These are phyloP conservation scores for Rhincodon typus DNA, from an alignment of 2,797 vertebrate genomes.

Conservation along the genomic window DNA sequence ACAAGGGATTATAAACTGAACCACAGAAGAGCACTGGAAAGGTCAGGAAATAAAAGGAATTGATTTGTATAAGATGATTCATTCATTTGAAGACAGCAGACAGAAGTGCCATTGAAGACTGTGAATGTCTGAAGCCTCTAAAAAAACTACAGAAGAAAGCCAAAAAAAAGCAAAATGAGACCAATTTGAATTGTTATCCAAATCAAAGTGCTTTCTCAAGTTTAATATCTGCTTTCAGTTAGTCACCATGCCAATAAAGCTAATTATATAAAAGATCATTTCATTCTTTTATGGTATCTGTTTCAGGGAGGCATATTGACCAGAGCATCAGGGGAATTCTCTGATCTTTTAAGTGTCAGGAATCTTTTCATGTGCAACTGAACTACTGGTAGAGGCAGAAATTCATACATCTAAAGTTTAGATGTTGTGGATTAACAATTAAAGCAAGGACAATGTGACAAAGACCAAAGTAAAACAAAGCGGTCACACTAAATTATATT, in stretches of 20 bases:
- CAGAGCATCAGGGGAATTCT: background rate
- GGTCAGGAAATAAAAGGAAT: background rate
- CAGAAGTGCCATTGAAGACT: background rate
- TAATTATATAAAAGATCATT: background rate
- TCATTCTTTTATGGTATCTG: background rate
- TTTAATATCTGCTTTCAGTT: background rate
- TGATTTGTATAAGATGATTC: constrained; percentile 5
- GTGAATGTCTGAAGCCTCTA: background rate
- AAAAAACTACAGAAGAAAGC: background rate
- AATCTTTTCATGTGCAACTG: background rate
- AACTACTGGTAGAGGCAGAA: background rate
- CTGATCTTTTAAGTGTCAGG: background rate
- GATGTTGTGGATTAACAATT: background rate
- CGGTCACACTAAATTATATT: background rate
- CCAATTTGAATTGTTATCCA: background rate
- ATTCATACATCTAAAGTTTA: background rate
- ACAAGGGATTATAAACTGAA: background rate
- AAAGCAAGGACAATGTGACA: background rate
- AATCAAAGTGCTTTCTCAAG: background rate
- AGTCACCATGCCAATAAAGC: background rate
- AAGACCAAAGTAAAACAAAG: background rate
- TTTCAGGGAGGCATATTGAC: background rate
- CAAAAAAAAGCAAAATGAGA: background rate
- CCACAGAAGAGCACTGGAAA: background rate
- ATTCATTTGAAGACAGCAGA: background rate